Evolutionary conservation across 2,888 invertebrate genomes (phyloP).

Genomic region (Andrena hattorfiana): DNA sequence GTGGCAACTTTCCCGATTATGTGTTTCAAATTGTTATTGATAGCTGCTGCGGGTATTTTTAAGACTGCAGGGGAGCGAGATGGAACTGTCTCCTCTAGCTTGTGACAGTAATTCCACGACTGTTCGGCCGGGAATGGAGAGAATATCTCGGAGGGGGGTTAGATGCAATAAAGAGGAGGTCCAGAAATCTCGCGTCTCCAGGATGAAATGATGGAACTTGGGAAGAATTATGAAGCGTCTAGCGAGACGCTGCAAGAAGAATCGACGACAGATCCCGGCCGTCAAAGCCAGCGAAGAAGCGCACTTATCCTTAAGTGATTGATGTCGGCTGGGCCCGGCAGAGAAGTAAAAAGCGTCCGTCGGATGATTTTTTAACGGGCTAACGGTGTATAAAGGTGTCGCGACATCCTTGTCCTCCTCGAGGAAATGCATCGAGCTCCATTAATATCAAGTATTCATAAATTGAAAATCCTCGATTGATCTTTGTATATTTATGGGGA

Average conservation of each 20-base stretch:
- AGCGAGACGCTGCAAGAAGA: constrained; percentile 64
- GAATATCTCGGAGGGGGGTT: constrained; percentile 2
- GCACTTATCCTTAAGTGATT: constrained; percentile 73
- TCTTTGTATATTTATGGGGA: constrained; percentile 6
- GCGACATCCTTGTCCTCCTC: constrained; percentile 23
- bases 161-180: constrained; percentile 42
- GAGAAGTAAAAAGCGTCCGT: constrained; percentile 36
- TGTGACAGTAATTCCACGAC: constrained; percentile 11
- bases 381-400: constrained; percentile 53
- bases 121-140: not conserved
- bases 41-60: not conserved
- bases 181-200: constrained; percentile 51
- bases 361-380: constrained; percentile 69
- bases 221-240: constrained; percentile 69
- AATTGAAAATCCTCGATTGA: constrained; percentile 10
- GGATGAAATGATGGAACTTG: constrained; percentile 63
- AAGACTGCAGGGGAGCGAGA: not conserved
- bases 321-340: constrained; percentile 60
- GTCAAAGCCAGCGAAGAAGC: constrained; percentile 70
- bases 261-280: constrained; percentile 67
- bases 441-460: constrained; percentile 56
- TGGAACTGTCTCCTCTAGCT: not conserved
- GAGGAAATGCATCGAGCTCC: constrained; percentile 36
- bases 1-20: constrained; percentile 6
- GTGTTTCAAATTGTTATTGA: not conserved